Evolutionary conservation across 2,113 vertebrate species (phyloP), one percentile per base, ranked within the genome.

Genomic region (Jacana jacana): DNA sequence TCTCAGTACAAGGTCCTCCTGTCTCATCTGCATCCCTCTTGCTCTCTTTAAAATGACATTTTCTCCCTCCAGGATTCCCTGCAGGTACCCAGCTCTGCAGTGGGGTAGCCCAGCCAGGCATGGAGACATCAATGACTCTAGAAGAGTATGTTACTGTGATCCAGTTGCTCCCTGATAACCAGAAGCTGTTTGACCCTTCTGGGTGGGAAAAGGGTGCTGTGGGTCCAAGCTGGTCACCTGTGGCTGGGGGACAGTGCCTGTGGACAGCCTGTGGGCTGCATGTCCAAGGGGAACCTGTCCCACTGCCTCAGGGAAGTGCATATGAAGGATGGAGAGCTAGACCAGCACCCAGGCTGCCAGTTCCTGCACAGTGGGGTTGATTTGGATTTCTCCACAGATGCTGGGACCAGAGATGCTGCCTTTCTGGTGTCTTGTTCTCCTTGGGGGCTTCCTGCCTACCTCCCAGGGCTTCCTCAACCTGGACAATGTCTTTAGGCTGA

Each of bases 281-380:
- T 11, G 23, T n/a, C 30, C 55, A 30, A 30, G 23, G 15, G 19
- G 2, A 2, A 46, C 13, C 44, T 81, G 16, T 15, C 23, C 31
- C 37, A 10, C 24, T 3, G 1, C 58, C 16, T 15, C 4, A 0
- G 18, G 11, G 18, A 17, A 6, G 10, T 4, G 0, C 33, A 48
- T 1, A 0, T 9, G 49, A 58, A 61, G 39, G 49, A 69, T 19
- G n/a, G 40, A 54, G 66, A 73, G 31, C 25, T 3, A 1, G 42
- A 28, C 4, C 1, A 0, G 58, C 27, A 16, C 13, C 23, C 73
- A 31, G 66, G 33, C 44, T 71, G 40, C 27, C 0, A 1, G 10
- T 8, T 68, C 33, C 35, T 3, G 0, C 6, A 5, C 3, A 4
- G 10, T 65, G 66, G 40, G 70, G 55, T 33, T 75, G 71, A 78